Evolutionary conservation across 2,888 invertebrate species (phyloP).

Genomic region (Campopleginae sp.): DNA sequence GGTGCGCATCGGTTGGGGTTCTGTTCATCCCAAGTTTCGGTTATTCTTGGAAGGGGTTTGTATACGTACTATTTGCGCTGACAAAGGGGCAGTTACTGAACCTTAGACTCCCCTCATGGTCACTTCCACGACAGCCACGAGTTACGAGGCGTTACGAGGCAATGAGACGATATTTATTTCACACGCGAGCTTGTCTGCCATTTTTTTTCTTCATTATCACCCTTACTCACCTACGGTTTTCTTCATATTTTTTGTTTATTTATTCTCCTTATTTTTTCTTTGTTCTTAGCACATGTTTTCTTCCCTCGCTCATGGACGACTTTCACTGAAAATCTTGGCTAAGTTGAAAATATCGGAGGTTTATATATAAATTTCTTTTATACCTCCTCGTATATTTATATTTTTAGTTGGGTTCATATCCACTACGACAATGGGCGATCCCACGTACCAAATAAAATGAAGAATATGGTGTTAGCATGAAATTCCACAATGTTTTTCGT

Average conservation of each 20-base stretch:
- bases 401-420: neutral
- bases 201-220: constrained; percentile 29
- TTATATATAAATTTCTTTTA: constrained; percentile 13
- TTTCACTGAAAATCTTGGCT: constrained; percentile 21
- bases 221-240: neutral
- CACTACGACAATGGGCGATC: neutral
- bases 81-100: constrained; percentile 48
- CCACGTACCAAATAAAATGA: neutral
- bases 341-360: constrained; percentile 21
- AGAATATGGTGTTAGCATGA: constrained; percentile 33
- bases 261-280: constrained; percentile 6
- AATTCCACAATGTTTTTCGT: constrained; percentile 7
- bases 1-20: neutral
- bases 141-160: constrained; percentile 54
- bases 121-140: constrained; percentile 38
- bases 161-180: constrained; percentile 52
- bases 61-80: constrained; percentile 21
- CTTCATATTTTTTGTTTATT: constrained; percentile 14
- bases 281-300: neutral
- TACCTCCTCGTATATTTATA: constrained; percentile 6
- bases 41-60: constrained; percentile 10
- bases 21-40: constrained; percentile 10
- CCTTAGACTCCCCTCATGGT: constrained; percentile 30
- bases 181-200: constrained; percentile 39
- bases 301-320: neutral